Conservation (phyloP, 2,797 vertebrate species). For the Gymnoscopelus braueri region DNA sequence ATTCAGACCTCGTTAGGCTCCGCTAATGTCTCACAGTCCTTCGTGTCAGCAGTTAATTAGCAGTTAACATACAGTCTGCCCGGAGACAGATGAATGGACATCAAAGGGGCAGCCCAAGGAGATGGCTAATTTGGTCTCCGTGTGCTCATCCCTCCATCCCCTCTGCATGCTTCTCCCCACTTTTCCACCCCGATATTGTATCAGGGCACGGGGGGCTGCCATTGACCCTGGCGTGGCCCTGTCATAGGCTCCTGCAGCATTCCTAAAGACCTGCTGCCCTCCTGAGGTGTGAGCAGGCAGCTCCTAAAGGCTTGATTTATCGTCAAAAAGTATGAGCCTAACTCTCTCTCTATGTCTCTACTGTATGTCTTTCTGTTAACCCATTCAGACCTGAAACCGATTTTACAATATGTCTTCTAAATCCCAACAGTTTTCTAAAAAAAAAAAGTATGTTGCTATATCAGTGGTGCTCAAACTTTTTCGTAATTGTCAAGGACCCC, state of each 20-base stretch:
- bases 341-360: background rate
- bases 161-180: slow-evolving; percentile 20
- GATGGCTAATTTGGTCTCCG: slow-evolving; percentile 70
- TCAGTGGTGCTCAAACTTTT: too few relatives aligned
- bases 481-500: too few relatives aligned
- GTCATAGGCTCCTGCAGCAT: slow-evolving; percentile 46
- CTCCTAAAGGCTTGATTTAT: slow-evolving; percentile 5
- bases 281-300: slow-evolving; percentile 55
- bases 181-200: slow-evolving; percentile 37
- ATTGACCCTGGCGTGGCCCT: slow-evolving; percentile 34
- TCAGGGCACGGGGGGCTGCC: slow-evolving; percentile 32
- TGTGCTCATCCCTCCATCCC: slow-evolving; percentile 50
- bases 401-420: too few relatives aligned
- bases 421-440: too few relatives aligned
- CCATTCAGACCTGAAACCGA: too few relatives aligned
- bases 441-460: too few relatives aligned
- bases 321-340: too few relatives aligned
- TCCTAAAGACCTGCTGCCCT: slow-evolving; percentile 72
- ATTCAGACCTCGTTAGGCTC: slow-evolving; percentile 70
- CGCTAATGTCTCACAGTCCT: slow-evolving; percentile 64
- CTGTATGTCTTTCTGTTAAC: too few relatives aligned
- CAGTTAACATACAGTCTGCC: slow-evolving; percentile 70
- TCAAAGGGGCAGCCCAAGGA: slow-evolving; percentile 72
- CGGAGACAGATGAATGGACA: slow-evolving; percentile 74
- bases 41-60: slow-evolving; percentile 80